Conservation (phyloP, 2,888 invertebrate species). For the Cloeon dipterum region DNA sequence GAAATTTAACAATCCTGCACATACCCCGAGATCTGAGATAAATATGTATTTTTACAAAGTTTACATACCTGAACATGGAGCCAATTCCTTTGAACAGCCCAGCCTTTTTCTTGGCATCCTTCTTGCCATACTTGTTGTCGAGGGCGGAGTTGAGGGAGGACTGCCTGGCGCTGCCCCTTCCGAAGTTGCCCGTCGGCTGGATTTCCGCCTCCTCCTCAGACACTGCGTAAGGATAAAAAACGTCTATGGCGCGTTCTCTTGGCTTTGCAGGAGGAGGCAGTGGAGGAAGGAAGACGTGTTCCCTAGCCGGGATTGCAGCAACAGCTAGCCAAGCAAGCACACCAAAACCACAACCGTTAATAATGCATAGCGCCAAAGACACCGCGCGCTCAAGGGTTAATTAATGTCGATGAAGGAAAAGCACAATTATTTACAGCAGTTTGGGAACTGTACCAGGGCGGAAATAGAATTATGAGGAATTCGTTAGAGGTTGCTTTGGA, state of each 20-base stretch:
- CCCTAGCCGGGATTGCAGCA: background rate
- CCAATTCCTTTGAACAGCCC: constrained; percentile 58
- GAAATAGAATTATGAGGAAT: too few relatives aligned
- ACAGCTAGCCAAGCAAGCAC: background rate
- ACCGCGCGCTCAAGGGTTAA: too few relatives aligned
- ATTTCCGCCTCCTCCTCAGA: constrained; percentile 22
- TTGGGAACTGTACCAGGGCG: too few relatives aligned
- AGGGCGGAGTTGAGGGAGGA: constrained; percentile 45
- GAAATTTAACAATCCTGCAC: too few relatives aligned
- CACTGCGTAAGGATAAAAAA: constrained; percentile 13
- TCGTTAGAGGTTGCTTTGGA: too few relatives aligned
- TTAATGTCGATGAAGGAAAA: too few relatives aligned
- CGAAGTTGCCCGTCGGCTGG: constrained; percentile 16
- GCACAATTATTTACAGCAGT: background rate
- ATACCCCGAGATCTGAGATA: too few relatives aligned
- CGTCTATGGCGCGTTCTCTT: background rate
- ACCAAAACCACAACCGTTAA: too few relatives aligned
- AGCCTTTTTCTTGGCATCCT: constrained; percentile 33
- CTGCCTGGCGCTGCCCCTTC: constrained; percentile 45
- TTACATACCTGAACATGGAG: constrained; percentile 43
- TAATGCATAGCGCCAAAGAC: too few relatives aligned
- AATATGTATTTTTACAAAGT: background rate
- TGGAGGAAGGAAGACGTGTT: background rate
- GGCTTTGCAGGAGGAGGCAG: background rate
- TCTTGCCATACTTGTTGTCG: constrained; percentile 28